phyloP scores from a whole-genome alignment of 2,888 invertebrate species.

The Drosophila greeni region DNA sequence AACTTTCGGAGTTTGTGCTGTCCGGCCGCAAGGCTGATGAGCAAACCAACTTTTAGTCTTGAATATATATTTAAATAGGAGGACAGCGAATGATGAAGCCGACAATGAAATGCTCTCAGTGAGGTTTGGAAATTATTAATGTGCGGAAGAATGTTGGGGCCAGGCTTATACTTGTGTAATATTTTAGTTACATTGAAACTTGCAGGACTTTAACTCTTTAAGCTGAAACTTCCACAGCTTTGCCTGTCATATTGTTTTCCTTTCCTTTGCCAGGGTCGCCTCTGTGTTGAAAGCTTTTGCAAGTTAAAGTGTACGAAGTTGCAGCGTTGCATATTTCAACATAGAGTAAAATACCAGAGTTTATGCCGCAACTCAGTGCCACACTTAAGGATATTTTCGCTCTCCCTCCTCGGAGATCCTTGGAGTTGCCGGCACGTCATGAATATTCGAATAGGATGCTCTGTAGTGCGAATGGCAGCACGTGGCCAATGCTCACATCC shows the following conservation, averaged over 20 bases:
- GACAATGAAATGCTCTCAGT: not conserved
- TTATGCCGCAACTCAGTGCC: not conserved
- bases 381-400: not conserved
- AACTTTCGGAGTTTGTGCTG: constrained; percentile 1
- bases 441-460: constrained; percentile 13
- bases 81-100: too few relatives aligned
- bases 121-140: not conserved
- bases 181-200: not conserved
- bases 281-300: not conserved
- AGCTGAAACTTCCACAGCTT: not conserved
- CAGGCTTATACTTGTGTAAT: not conserved
- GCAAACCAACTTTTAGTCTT: constrained; percentile 4
- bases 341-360: not conserved
- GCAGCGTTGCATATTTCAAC: not conserved
- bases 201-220: not conserved
- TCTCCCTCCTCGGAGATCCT: not conserved
- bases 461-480: constrained; percentile 5
- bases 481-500: constrained; percentile 16
- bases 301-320: not conserved
- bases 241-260: not conserved
- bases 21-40: constrained; percentile 2
- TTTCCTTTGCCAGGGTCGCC: not conserved
- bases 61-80: not conserved
- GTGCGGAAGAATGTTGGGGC: not conserved
- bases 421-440: not conserved